Conservation (phyloP, 2,888 invertebrate genomes). For the Zele albiditarsus region DNA sequence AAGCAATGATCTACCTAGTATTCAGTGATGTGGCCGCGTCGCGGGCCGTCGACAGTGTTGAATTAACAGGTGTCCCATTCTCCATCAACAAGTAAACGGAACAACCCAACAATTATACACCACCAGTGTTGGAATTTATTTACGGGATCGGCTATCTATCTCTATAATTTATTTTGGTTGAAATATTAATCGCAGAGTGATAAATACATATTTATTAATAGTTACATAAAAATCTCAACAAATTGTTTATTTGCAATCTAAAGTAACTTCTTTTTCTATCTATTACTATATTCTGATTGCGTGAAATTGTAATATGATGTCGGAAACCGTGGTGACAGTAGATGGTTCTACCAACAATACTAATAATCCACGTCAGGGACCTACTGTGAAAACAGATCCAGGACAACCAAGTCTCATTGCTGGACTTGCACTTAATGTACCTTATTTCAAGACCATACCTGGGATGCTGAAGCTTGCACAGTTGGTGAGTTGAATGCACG, state of each 20-base stretch:
- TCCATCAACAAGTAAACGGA: slow-evolving; percentile 34
- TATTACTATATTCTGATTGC: not conserved
- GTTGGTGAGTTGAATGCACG: slow-evolving; percentile 79
- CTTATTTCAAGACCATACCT: slow-evolving; percentile 87
- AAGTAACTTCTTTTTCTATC: not conserved
- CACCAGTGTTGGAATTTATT: slow-evolving; percentile 34
- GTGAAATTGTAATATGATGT: slow-evolving; percentile 77
- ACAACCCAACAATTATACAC: not conserved
- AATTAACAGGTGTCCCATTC: slow-evolving; percentile 62
- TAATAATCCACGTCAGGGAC: slow-evolving; percentile 68
- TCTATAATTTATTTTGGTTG: not conserved
- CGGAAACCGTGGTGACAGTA: slow-evolving; percentile 88
- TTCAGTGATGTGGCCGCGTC: slow-evolving; percentile 61
- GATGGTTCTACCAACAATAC: slow-evolving; percentile 79
- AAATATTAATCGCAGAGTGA: not conserved
- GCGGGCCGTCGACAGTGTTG: slow-evolving; percentile 58
- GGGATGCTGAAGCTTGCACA: slow-evolving; percentile 87
- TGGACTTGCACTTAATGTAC: slow-evolving; percentile 84
- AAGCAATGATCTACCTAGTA: slow-evolving; percentile 43
- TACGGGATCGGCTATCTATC: not conserved
- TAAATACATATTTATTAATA: too few species aligned
- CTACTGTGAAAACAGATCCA: slow-evolving; percentile 73
- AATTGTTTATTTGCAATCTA: not conserved
- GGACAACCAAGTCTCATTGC: slow-evolving; percentile 77
- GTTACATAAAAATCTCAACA: too few species aligned